Percentiles rank a stretch among this genome's conserved stretches.
Evolutionary conservation across 2,797 vertebrate genomes (phyloP).

Genomic region (Varecia variegata): DNA sequence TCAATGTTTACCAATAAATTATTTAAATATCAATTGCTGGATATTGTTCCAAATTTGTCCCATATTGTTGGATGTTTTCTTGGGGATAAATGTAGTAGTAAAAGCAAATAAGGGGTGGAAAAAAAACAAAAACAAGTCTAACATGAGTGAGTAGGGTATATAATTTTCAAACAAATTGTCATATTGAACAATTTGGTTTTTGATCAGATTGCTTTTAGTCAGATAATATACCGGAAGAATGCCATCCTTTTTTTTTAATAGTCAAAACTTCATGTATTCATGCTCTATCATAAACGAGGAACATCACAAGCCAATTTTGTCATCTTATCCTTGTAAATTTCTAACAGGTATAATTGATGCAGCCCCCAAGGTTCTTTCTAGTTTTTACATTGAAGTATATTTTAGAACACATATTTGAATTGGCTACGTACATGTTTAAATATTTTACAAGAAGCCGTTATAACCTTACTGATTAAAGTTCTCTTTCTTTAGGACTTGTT

Average conservation of each 20-base stretch:
- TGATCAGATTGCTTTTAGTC: conserved; percentile 40
- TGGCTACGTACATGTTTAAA: neutral
- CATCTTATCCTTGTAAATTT: neutral
- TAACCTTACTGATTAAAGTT: conserved; percentile 18
- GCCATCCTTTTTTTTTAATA: neutral
- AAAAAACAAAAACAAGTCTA: neutral
- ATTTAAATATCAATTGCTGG: conserved; percentile 50
- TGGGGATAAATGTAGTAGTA: conserved; percentile 33
- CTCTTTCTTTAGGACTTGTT: neutral
- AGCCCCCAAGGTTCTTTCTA: neutral
- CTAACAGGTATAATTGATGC: conserved; percentile 30
- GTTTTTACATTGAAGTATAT: conserved; percentile 22
- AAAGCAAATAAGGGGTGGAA: conserved; percentile 13
- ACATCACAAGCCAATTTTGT: neutral
- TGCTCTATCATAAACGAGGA: neutral
- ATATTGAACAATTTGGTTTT: conserved; percentile 44
- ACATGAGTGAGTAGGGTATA: neutral
- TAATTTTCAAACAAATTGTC: conserved; percentile 35
- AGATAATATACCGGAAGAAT: neutral
- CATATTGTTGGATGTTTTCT: conserved; percentile 63
- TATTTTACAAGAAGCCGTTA: conserved; percentile 32
- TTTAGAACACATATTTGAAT: conserved; percentile 21
- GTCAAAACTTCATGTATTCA: neutral
- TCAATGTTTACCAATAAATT: conserved; percentile 16
- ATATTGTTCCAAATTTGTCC: conserved; percentile 48